Conservation (phyloP, 2,888 invertebrate species). For the Mellilla xanthometata region DNA sequence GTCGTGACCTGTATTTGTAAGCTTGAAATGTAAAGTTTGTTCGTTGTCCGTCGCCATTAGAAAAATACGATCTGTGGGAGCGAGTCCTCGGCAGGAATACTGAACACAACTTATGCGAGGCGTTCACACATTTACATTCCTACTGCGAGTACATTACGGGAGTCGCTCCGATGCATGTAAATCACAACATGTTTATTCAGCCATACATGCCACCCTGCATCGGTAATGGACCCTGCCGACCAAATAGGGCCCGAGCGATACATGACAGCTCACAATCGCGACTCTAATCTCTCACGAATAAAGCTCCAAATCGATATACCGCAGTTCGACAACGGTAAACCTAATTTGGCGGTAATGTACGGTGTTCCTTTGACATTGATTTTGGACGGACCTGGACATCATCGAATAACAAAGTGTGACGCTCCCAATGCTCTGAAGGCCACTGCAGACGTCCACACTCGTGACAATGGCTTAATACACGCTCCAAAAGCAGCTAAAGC, state of each 20-base stretch:
- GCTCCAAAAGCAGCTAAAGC: conserved; percentile 34
- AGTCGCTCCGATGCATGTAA: conserved; percentile 78
- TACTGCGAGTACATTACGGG: conserved; percentile 73
- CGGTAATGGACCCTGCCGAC: conserved; percentile 57
- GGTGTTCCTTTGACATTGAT: conserved; percentile 74
- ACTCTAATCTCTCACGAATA: conserved; percentile 35
- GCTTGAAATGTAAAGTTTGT: conserved; percentile 16
- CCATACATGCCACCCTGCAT: conserved; percentile 71
- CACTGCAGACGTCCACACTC: conserved; percentile 39
- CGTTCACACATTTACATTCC: conserved; percentile 72
- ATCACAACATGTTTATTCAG: conserved; percentile 78
- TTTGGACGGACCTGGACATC: conserved; percentile 59
- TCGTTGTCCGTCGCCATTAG: conserved; percentile 20
- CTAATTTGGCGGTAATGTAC: conserved; percentile 56
- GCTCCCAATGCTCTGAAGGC: conserved; percentile 46
- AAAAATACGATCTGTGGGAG: conserved; percentile 41
- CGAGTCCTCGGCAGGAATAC: conserved; percentile 46
- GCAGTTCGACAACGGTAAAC: conserved; percentile 45
- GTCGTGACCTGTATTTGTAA: conserved; percentile 26
- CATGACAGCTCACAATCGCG: conserved; percentile 34
- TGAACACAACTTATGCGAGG: conserved; percentile 54
- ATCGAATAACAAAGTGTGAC: conserved; percentile 53
- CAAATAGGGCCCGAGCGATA: conserved; percentile 37
- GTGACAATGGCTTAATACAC: conserved; percentile 48
- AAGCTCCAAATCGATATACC: conserved; percentile 40